phyloP scores from a whole-genome alignment of 2,797 vertebrate species.

The Fundulus diaphanus region DNA sequence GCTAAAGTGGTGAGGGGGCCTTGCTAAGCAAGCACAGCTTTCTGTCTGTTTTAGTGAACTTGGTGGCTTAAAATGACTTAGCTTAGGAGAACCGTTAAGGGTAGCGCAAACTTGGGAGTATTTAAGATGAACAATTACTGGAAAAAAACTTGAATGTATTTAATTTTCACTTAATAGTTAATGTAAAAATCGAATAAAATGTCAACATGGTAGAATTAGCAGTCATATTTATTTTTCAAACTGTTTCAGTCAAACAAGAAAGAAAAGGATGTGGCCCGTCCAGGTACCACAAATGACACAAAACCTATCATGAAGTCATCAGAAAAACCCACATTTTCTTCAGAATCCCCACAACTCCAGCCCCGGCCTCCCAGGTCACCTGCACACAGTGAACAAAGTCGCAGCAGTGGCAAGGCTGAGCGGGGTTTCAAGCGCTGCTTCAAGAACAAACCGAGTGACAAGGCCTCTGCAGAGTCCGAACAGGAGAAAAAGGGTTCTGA shows the following conservation, averaged over 20 bases:
- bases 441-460: slow-evolving; percentile 80
- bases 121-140: not conserved
- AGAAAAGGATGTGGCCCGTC: slow-evolving; percentile 71
- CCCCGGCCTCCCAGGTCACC: slow-evolving; percentile 47
- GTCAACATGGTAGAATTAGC: not conserved
- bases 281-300: slow-evolving; percentile 80
- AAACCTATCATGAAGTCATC: slow-evolving; percentile 62
- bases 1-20: no score
- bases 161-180: not conserved
- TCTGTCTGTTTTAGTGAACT: not conserved
- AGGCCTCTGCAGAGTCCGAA: slow-evolving; percentile 38
- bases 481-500: slow-evolving; percentile 57
- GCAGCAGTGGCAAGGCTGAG: slow-evolving; percentile 79
- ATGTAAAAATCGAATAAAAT: not conserved
- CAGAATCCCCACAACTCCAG: slow-evolving; percentile 32
- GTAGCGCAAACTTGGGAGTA: no score
- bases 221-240: not conserved
- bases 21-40: not conserved
- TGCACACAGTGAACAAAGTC: slow-evolving; percentile 69
- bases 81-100: no score
- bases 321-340: slow-evolving; percentile 48
- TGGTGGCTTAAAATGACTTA: not conserved
- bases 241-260: slow-evolving; percentile 81
- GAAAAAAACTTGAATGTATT: not conserved
- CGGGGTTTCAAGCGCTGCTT: slow-evolving; percentile 78